Percentiles rank a stretch among this genome's conserved stretches.
Conservation (phyloP, 2,113 vertebrate genomes). For the Mobula hypostoma region DNA sequence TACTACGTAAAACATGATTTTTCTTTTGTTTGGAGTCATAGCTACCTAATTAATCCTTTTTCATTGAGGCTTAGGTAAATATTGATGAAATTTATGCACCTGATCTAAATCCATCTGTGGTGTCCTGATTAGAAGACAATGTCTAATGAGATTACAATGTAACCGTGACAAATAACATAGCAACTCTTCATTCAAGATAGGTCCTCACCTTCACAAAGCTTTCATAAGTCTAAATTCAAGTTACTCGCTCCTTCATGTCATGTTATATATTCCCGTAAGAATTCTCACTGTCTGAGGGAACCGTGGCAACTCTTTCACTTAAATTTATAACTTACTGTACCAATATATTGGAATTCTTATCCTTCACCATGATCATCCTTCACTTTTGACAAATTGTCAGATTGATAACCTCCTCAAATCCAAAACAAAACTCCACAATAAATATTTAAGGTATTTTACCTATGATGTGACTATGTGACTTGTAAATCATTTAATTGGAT, state of each 20-base stretch:
- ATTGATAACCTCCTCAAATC: background rate
- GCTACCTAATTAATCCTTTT: background rate
- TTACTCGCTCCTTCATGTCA: background rate
- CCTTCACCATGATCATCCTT: background rate
- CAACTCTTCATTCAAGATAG: background rate
- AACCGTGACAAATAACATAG: background rate
- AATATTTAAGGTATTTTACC: background rate
- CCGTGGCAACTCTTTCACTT: background rate
- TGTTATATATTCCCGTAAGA: background rate
- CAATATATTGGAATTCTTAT: background rate
- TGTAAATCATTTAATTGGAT: background rate
- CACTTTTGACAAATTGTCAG: background rate
- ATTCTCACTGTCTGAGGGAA: background rate
- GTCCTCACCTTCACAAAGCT: no score
- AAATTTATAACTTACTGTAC: background rate
- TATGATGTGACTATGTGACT: background rate
- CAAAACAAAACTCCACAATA: background rate
- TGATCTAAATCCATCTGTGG: no score
- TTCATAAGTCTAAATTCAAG: background rate
- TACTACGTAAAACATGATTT: background rate
- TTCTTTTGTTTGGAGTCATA: background rate
- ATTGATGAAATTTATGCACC: no score
- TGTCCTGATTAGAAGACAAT: no score
- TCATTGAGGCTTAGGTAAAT: no score
- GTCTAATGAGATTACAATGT: background rate